Base-by-base conservation (phyloP, 2,888 invertebrate species). In the Eupithecia pulchellata region DNA sequence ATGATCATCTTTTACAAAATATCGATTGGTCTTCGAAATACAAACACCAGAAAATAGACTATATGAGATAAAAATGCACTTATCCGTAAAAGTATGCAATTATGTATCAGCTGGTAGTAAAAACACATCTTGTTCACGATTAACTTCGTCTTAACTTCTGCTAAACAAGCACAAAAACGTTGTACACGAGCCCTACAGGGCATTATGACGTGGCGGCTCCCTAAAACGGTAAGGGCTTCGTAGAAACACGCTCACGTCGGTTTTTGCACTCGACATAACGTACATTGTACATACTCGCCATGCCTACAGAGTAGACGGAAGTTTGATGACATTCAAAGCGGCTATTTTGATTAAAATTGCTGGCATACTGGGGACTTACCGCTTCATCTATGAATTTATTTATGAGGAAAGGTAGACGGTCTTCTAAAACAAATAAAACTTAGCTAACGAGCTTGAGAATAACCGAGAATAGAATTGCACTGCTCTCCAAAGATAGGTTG, bases 141-240 rank as follows among this genome's bases (percentile, higher is more conserved):
- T 67, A 78, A 78, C 82, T 81, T 82, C 78, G 68, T 79, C 81
- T 84, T 84, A 82, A 83, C 76, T 20, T 27, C 29, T 29, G 17
- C 61, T 75, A 75, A 74, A 68, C 75, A 77, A 73, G 70, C 55
- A 70, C 71, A 82, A 85, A 83, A 84, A 81, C 81, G 66, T 39
- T 68, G 72, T 55, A 66, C 39, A 68, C 55, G 72, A 74, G 71
- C 77, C 72, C 68, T 73, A 76, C 62, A 70, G 77, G 77, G 77
- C 73, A 66, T 72, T 76, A 82, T 84, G 83, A 84, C 82, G 81
- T 74, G 77, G 77, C 74, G 71, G 63, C 74, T 78, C 78, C 84
- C 81, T 84, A 81, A 85, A 84, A 83, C 78, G 85, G 84, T 66
- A 79, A 77, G 72, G 69, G 77, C 75, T 81, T 81, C 79, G 68